Conservation (phyloP, 1,140 invertebrate genomes). For the Halictus rubicundus region DNA sequence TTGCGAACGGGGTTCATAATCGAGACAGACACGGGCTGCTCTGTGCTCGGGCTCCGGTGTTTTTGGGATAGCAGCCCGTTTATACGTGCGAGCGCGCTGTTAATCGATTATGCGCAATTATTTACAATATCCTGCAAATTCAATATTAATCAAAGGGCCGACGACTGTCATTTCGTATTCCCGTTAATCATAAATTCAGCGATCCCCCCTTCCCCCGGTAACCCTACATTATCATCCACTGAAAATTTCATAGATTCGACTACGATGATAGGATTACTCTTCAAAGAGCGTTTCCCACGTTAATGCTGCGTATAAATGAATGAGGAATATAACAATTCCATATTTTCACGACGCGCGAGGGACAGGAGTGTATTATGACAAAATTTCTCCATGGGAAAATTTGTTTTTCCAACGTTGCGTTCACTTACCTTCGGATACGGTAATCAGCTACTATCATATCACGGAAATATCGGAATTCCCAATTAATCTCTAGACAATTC, state of each 20-base stretch:
- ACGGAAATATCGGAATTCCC: no score
- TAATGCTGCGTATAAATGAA: background rate
- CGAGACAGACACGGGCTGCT: constrained; percentile 4
- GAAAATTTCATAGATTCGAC: constrained; percentile 23
- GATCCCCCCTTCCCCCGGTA: background rate
- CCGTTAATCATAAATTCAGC: constrained; percentile 44
- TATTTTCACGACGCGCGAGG: no score
- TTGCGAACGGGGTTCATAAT: constrained; percentile 33
- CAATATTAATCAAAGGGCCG: constrained; percentile 50
- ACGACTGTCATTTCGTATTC: constrained; percentile 47
- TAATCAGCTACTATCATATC: no score
- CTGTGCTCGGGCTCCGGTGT: background rate
- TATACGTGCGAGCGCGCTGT: constrained; percentile 23
- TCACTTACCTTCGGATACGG: no score
- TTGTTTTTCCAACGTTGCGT: no score
- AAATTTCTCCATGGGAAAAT: no score
- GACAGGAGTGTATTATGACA: no score
- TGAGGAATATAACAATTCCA: background rate
- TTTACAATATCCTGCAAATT: constrained; percentile 47
- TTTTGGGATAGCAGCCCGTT: constrained; percentile 22
- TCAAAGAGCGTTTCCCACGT: background rate
- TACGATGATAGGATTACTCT: constrained; percentile 24
- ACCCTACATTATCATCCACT: constrained; percentile 13
- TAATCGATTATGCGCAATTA: constrained; percentile 49
- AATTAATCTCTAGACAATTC: no score